Base-by-base conservation (phyloP, 1,140 invertebrate genomes). In the Trachelipus rathkii region DNA sequence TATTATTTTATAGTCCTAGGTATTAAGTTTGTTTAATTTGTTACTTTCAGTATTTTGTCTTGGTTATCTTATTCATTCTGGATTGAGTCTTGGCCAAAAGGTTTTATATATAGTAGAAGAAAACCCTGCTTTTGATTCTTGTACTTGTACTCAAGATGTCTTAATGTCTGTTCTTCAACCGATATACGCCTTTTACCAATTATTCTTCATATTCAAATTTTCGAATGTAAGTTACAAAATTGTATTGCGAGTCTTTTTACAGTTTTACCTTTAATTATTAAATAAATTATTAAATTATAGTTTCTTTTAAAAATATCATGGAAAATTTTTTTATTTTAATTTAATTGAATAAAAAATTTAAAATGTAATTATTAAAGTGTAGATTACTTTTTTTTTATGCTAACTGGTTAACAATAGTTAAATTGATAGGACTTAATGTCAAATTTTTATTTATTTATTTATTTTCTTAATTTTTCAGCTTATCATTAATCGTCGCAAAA, bases 201-300 rank as follows among this genome's bases (percentile, higher is more conserved):
- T 92, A 1, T 92, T 89, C 84, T 91, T 92, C 82, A 89, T 91
- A 76, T 92, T 92, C 84, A 92, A 92, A 84, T 92, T 91, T 83
- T 91, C 90, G 3, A 92, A 92, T 82, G 90, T 92, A 83, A 89
- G 89, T 79, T 33, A 33, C 33, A 33, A 33, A 6, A 33, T 6
- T 33, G 33, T 3, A 33, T 33, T 33, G 33, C 33, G 1, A 33
- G 33, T 33, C 6, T 33, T 33, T 33, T 33, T 1, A 33, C 1
- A 33, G 6, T n/a, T n/a, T n/a, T n/a, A n/a, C n/a, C n/a, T n/a
- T n/a, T n/a, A n/a, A n/a, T n/a, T n/a, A n/a, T n/a, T n/a, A n/a
- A n/a, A n/a, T n/a, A n/a, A n/a, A n/a, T n/a, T n/a, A n/a, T n/a
- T n/a, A n/a, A n/a, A n/a, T n/a, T n/a, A n/a, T n/a, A n/a, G n/a